phyloP scores from a whole-genome alignment of 2,888 invertebrate genomes.

The Muscina levida region DNA sequence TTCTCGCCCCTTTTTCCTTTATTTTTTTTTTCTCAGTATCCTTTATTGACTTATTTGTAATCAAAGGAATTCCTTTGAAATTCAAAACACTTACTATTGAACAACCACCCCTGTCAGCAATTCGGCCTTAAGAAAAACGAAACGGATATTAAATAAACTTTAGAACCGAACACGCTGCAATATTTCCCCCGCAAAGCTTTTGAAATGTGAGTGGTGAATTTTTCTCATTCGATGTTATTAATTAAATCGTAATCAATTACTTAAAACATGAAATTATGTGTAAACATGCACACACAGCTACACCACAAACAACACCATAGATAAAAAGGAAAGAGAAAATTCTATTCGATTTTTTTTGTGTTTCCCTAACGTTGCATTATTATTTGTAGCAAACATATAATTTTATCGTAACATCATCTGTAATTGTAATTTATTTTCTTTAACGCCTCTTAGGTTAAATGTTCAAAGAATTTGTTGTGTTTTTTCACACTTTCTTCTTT shows the following conservation, averaged over 20 bases:
- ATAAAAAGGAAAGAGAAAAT: constrained; percentile 7
- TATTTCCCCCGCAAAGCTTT: too few species aligned
- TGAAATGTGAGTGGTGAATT: constrained; percentile 1
- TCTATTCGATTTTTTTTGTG: not conserved
- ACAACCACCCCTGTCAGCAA: not conserved
- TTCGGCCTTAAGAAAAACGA: constrained; percentile 3
- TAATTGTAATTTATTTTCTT: constrained; percentile 62
- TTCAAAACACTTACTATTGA: constrained; percentile 11
- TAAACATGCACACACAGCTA: not conserved
- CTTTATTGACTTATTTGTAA: constrained; percentile 13
- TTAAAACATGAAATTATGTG: constrained; percentile 52
- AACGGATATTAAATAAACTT: not conserved
- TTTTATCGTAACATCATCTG: constrained; percentile 47
- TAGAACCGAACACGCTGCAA: too few species aligned
- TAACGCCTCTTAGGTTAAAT: constrained; percentile 53
- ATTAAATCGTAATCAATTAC: constrained; percentile 62
- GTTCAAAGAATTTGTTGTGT: constrained; percentile 9
- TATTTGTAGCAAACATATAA: constrained; percentile 21
- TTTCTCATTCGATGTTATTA: constrained; percentile 47
- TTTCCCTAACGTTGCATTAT: not conserved
- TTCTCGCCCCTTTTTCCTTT: not conserved
- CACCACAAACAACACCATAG: not conserved
- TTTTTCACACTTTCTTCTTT: constrained; percentile 10
- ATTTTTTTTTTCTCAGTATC: not conserved
- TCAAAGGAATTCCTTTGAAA: constrained; percentile 32